Percentiles rank a stretch among this genome's conserved stretches.
phyloP scores from a whole-genome alignment of 2,113 vertebrate genomes.

The Myocastor coypus region DNA sequence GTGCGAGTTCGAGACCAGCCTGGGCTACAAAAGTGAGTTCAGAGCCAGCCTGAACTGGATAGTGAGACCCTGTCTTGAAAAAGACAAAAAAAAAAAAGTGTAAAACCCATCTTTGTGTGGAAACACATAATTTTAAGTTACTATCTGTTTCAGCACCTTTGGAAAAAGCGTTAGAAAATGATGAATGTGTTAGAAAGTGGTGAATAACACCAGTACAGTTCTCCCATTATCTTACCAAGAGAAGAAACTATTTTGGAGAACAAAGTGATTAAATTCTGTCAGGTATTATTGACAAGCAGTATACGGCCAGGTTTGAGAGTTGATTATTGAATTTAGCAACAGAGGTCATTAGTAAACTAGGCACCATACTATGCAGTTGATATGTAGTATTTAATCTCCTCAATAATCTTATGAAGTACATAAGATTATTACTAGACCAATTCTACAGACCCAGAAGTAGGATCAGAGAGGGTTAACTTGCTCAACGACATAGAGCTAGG shows the following conservation, averaged over 20 bases:
- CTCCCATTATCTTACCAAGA: conserved; percentile 33
- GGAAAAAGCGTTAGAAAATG: conserved; percentile 39
- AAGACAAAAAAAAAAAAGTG: too few species aligned
- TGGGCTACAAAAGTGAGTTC: too few species aligned
- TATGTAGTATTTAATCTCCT: background rate
- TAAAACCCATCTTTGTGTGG: background rate
- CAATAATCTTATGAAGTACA: background rate
- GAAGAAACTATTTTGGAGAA: conserved; percentile 37
- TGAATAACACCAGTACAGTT: conserved; percentile 17
- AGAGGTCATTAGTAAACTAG: background rate
- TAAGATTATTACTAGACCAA: background rate
- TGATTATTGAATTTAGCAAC: background rate
- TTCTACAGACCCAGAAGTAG: conserved; percentile 9
- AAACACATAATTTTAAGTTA: background rate
- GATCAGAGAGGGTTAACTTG: background rate
- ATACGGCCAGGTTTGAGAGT: background rate
- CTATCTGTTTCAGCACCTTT: conserved; percentile 29
- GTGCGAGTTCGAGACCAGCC: too few species aligned
- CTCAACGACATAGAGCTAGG: conserved; percentile 6
- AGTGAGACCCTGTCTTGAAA: too few species aligned
- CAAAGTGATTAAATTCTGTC: background rate
- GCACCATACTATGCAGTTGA: background rate
- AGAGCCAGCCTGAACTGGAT: too few species aligned
- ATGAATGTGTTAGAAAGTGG: conserved; percentile 2
- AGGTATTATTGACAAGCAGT: background rate